These are phyloP conservation scores for Dimorphilus gyrociliatus DNA, from an alignment of 2,888 invertebrate genomes.

Conservation along the genomic window DNA sequence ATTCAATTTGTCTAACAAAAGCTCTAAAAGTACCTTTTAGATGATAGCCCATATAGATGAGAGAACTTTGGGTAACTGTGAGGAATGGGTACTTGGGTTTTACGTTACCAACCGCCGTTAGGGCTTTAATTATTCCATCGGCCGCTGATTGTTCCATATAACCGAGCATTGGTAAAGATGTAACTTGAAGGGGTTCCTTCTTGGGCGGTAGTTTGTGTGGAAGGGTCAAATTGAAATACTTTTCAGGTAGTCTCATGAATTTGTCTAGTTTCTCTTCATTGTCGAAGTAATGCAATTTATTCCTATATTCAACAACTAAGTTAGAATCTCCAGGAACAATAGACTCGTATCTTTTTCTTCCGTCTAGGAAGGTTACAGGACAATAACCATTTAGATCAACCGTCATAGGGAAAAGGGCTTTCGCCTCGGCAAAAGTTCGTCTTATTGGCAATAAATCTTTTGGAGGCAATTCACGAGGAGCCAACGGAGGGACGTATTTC, in stretches of 20 bases:
- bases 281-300: slow-evolving; percentile 27
- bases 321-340: slow-evolving; percentile 29
- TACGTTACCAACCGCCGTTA: slow-evolving; percentile 31
- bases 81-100: slow-evolving; percentile 39
- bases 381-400: slow-evolving; percentile 34
- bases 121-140: slow-evolving; percentile 26
- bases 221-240: slow-evolving; percentile 28
- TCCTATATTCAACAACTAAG: slow-evolving; percentile 28
- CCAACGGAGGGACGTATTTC: slow-evolving; percentile 29
- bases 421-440: slow-evolving; percentile 17
- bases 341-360: slow-evolving; percentile 31
- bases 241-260: slow-evolving; percentile 36
- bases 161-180: slow-evolving; percentile 34
- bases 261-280: slow-evolving; percentile 29
- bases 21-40: slow-evolving; percentile 39
- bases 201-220: slow-evolving; percentile 37
- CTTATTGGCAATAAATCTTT: slow-evolving; percentile 23
- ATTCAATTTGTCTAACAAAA: neutral
- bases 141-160: slow-evolving; percentile 37
- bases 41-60: slow-evolving; percentile 35
- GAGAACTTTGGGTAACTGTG: slow-evolving; percentile 28
- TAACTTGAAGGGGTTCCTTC: slow-evolving; percentile 21
- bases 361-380: slow-evolving; percentile 36
- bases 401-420: slow-evolving; percentile 17
- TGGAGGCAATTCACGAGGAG: slow-evolving; percentile 24